These are phyloP conservation scores for Tetraneura akinire DNA, from an alignment of 1,140 invertebrate species.

Conservation along the genomic window DNA sequence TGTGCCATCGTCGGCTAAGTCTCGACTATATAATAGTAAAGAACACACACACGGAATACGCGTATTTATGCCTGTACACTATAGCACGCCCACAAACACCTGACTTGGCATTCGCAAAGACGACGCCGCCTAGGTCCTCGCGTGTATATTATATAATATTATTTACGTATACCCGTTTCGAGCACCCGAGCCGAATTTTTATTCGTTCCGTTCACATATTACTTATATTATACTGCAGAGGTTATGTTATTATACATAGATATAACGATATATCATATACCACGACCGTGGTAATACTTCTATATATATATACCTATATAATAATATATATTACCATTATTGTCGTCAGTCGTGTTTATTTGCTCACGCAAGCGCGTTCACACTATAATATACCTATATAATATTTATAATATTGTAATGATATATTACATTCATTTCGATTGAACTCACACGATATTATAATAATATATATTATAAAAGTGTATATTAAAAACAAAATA, in stretches of 20 bases:
- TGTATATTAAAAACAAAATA: too few species aligned
- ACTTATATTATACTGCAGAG: not conserved
- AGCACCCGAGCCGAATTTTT: not conserved
- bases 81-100: not conserved
- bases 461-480: too few species aligned
- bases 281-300: not conserved
- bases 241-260: not conserved
- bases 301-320: too few species aligned
- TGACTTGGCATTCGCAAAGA: constrained; percentile 31
- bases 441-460: too few species aligned
- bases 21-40: not conserved
- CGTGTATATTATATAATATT: not conserved
- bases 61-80: too few species aligned
- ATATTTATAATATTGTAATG: too few species aligned
- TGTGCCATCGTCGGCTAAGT: not conserved
- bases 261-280: not conserved
- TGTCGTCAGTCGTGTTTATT: not conserved
- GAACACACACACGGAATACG: not conserved
- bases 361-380: too few species aligned
- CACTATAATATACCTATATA: too few species aligned
- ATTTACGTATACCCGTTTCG: not conserved
- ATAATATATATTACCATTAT: not conserved
- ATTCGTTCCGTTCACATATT: not conserved
- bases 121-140: not conserved
- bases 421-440: too few species aligned